A percentile compares a stretch with the other conserved stretches of the same genome.
phyloP scores from a whole-genome alignment of 1,140 invertebrate species.

The Zaprionus ornatus region DNA sequence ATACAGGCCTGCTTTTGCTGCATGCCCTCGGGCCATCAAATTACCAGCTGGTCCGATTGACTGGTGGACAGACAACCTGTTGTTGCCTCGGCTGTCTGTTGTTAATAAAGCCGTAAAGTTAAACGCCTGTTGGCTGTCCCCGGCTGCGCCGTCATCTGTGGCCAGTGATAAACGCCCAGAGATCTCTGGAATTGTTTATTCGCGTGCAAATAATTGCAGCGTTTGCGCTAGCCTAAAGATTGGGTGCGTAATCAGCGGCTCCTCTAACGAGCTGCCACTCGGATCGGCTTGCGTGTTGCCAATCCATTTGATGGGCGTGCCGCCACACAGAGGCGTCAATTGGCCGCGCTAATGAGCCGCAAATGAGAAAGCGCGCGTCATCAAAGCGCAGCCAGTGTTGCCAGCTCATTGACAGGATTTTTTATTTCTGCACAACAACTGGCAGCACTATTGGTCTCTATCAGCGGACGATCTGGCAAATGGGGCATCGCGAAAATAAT shows the following conservation, averaged over 20 bases:
- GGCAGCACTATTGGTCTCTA: background rate
- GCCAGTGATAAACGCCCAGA: conserved; percentile 75
- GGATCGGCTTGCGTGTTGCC: conserved; percentile 34
- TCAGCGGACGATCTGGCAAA: conserved; percentile 6
- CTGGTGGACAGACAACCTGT: conserved; percentile 7
- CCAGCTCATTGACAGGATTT: conserved; percentile 4
- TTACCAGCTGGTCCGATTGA: conserved; percentile 48
- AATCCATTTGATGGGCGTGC: conserved; percentile 50
- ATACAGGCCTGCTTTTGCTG: conserved; percentile 23
- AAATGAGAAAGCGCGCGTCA: conserved; percentile 67
- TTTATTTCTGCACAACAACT: background rate
- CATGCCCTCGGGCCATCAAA: conserved; percentile 70
- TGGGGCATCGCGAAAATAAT: conserved; percentile 54
- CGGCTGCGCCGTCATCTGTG: background rate
- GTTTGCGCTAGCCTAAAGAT: conserved; percentile 38
- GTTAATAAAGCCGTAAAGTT: conserved; percentile 81
- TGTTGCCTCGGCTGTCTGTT: conserved; percentile 40
- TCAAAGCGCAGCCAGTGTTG: conserved; percentile 19
- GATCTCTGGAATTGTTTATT: conserved; percentile 77
- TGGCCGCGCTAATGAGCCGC: conserved; percentile 67
- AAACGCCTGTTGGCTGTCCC: conserved; percentile 61
- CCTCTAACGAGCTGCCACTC: conserved; percentile 51
- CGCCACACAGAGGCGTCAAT: conserved; percentile 62
- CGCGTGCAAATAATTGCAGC: conserved; percentile 75
- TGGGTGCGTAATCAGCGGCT: conserved; percentile 67